Evolutionary conservation across 2,797 vertebrate species (phyloP).

Genomic region (Acrossocheilus fasciatus): DNA sequence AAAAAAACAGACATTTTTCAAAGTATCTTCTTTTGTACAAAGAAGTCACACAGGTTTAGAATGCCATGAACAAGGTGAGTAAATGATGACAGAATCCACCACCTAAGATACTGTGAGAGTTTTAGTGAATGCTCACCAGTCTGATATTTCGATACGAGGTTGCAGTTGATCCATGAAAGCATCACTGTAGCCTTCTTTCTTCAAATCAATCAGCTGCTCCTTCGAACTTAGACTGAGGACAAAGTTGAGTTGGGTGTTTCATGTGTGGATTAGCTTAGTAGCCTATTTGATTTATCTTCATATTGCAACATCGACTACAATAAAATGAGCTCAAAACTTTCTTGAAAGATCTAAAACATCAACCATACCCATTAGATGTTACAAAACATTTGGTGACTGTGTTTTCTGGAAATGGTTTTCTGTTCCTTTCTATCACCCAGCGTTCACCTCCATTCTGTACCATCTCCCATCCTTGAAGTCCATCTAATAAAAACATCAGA

Average conservation of each 20-base stretch:
- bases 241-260: neutral
- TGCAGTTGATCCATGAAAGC: conserved; percentile 83
- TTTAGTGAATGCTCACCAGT: conserved; percentile 82
- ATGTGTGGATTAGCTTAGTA: neutral
- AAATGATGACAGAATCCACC: neutral
- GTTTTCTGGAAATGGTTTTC: conserved; percentile 63
- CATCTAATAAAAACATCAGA: conserved; percentile 69
- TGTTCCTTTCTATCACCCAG: conserved; percentile 79
- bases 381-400: conserved; percentile 85
- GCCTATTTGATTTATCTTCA: neutral
- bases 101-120: neutral
- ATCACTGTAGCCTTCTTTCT: conserved; percentile 81
- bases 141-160: conserved; percentile 87
- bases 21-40: neutral
- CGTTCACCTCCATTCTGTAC: conserved; percentile 76
- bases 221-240: conserved; percentile 82
- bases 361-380: conserved; percentile 85
- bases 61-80: neutral
- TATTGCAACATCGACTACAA: neutral
- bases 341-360: neutral
- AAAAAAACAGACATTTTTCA: neutral
- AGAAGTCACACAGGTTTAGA: neutral
- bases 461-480: conserved; percentile 81
- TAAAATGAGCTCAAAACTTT: neutral
- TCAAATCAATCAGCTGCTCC: conserved; percentile 83